These are phyloP conservation scores for Gastrophysa polygoni DNA, from an alignment of 2,888 invertebrate genomes.

Conservation along the genomic window DNA sequence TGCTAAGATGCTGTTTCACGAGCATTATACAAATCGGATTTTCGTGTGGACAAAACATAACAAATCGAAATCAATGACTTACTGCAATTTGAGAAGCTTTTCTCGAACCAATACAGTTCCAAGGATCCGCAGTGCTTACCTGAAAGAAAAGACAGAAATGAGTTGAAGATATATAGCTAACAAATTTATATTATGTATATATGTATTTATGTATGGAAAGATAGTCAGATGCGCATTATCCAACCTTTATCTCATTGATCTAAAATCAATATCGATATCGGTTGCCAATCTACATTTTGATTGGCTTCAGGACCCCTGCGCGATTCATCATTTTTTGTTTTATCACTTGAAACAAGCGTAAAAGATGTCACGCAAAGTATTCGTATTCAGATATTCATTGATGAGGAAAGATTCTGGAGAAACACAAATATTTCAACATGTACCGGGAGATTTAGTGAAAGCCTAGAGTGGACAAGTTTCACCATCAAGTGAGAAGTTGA, in stretches of 20 bases:
- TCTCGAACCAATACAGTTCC: not conserved
- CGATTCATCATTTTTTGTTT: conserved; percentile 31
- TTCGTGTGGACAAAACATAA: not conserved
- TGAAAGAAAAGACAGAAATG: conserved; percentile 6
- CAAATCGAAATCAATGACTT: not conserved
- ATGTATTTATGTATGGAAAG: no score
- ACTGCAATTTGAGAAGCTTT: not conserved
- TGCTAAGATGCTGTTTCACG: no score
- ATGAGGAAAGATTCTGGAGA: no score
- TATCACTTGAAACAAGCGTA: no score
- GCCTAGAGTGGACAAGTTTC: no score
- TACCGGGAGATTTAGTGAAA: no score
- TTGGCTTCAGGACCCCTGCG: conserved; percentile 46
- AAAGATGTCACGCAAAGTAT: no score
- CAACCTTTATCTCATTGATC: conserved; percentile 41
- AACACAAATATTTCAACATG: no score
- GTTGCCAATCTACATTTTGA: conserved; percentile 44
- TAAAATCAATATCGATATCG: conserved; percentile 41
- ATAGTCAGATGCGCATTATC: conserved; percentile 38
- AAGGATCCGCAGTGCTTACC: conserved; percentile 16
- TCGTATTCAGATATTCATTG: no score
- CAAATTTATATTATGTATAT: no score
- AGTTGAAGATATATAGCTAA: not conserved
- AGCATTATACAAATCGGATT: no score
- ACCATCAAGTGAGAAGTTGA: no score